These are phyloP conservation scores for Phacellophora camtschatica DNA, from an alignment of 30 jellyfish, hydroid and myxozoan species.

Conservation along the genomic window DNA sequence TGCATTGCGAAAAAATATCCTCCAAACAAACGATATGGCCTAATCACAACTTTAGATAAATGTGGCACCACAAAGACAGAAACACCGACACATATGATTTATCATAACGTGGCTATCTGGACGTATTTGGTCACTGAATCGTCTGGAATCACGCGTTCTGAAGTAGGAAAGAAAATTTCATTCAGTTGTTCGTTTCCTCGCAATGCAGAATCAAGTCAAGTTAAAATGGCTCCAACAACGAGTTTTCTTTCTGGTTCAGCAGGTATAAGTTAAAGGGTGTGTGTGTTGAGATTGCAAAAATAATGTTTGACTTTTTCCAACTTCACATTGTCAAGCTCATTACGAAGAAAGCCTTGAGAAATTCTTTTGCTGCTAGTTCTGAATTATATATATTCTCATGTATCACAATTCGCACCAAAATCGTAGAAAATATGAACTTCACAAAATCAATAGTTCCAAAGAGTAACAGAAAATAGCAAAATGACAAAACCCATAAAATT, in stretches of 20 bases:
- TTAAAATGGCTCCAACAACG: background rate
- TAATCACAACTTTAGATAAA: background rate
- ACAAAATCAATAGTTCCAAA: no score
- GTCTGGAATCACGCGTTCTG: slow-evolving; percentile 20
- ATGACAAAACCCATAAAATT: background rate
- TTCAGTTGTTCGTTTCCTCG: slow-evolving; percentile 38
- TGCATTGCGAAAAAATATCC: slow-evolving; percentile 2
- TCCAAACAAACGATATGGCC: slow-evolving; percentile 7
- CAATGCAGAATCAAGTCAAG: background rate
- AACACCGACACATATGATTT: slow-evolving; percentile 22
- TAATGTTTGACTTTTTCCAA: no score
- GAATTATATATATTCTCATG: no score
- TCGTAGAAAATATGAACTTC: no score
- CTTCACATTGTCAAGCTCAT: no score
- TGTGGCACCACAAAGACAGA: slow-evolving; percentile 29
- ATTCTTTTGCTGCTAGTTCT: no score
- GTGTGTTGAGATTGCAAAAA: no score
- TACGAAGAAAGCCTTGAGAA: background rate
- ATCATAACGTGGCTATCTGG: slow-evolving; percentile 31
- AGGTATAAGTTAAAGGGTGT: no score
- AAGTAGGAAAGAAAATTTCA: slow-evolving; percentile 20
- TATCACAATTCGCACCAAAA: no score
- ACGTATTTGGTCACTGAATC: background rate
- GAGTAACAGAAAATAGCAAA: background rate
- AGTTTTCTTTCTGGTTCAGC: slow-evolving; percentile 2